Conservation (phyloP, 2,888 invertebrate species). For the Stomorhina lunata region DNA sequence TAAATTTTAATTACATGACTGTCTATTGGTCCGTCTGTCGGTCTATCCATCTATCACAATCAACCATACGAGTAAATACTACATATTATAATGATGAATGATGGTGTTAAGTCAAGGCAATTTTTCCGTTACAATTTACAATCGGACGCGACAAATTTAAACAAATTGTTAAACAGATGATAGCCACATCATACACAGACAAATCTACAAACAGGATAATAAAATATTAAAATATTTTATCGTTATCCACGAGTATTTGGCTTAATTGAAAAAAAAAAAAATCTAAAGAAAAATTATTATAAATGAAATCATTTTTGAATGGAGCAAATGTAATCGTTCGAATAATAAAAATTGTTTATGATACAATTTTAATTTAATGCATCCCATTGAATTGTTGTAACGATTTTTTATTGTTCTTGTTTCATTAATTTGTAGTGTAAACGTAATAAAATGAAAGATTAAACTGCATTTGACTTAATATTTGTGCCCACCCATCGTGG, state of each 20-base stretch:
- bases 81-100: too few species aligned
- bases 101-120: constrained; percentile 15
- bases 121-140: constrained; percentile 26
- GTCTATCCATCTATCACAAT: not conserved
- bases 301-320: constrained; percentile 30
- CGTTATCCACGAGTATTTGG: not conserved
- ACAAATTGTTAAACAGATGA: constrained; percentile 30
- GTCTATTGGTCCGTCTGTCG: not conserved
- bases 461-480: constrained; percentile 40
- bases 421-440: constrained; percentile 29
- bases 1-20: too few species aligned
- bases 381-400: constrained; percentile 20
- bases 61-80: too few species aligned
- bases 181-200: not conserved
- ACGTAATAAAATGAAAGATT: constrained; percentile 35
- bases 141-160: constrained; percentile 63
- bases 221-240: constrained; percentile 31
- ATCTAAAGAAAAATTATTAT: constrained; percentile 17
- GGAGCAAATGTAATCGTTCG: not conserved
- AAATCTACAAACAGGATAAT: constrained; percentile 23
- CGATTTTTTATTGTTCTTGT: constrained; percentile 15
- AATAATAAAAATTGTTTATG: constrained; percentile 58
- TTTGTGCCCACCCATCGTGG: constrained; percentile 65
- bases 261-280: constrained; percentile 13
- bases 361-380: constrained; percentile 42